Evolutionary conservation across 2,113 vertebrate species (phyloP), one percentile per base, ranked within the genome.

Genomic region (Xenus cinereus): DNA sequence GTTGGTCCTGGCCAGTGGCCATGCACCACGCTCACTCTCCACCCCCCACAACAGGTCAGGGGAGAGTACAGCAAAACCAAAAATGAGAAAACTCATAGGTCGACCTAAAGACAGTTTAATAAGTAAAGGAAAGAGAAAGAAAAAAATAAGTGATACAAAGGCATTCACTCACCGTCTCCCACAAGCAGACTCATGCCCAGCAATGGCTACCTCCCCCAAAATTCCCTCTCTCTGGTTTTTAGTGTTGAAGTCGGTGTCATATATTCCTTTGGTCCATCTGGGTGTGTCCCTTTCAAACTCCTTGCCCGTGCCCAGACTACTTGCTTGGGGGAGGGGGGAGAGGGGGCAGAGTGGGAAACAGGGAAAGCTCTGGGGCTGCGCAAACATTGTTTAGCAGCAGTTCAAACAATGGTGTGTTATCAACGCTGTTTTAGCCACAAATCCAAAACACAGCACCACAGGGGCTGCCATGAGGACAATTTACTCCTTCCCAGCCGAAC

Each of bases 321-420:
- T 51, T 4, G 0, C 27, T 46, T 5, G 7, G 26, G 3, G 8
- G 43, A 27, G 50, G 6, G 15, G 3, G 14, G 15, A 23, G 21
- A 20, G 46, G 21, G 11, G 48, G 3, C 26, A 77, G 30, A 57
- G 9, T 15, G 6, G 8, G 21, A 87, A 84, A 64, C 9, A 53
- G 14, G 57, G n/a, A 51, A 84, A 78, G 9, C 13, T 48, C 45
- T 30, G 32, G 51, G 14, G 9, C 35, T 41, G 2, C 51, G 10
- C 33, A 80, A 67, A 66, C 7, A 15, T 8, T 26, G 2, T 53
- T 90, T 14, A 37, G 26, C 28, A 79, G 24, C 27, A 71, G 37
- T n/a, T 12, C 26, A 30, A 30, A 83, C 12, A 20, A 24, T 30
- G 21, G 11, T 48, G 26, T n/a, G 6, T 37, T 69, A 64, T 27